A percentile compares a stretch with the other conserved stretches of the same genome.
These are phyloP conservation scores for Spermophilus dauricus DNA, from an alignment of 2,113 vertebrate species.

Conservation along the genomic window DNA sequence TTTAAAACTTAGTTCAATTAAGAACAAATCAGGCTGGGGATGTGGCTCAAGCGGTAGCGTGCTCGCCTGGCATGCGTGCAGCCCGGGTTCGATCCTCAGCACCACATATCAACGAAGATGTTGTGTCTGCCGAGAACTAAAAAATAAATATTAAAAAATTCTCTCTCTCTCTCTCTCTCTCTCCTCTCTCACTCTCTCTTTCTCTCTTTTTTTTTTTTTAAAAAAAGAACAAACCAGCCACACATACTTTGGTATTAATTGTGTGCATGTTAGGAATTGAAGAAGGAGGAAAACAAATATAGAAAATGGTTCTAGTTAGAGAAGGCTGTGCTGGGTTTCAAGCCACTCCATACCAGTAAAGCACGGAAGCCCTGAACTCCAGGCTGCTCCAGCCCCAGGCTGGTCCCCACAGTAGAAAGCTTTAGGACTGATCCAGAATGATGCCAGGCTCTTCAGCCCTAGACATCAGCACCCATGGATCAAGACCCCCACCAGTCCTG, in stretches of 20 bases:
- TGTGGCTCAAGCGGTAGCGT: too few species aligned
- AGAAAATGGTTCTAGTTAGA: background rate
- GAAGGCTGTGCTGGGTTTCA: background rate
- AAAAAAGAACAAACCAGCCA: background rate
- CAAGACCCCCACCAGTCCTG: background rate
- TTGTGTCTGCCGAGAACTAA: too few species aligned
- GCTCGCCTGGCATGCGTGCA: too few species aligned
- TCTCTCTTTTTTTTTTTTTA: too few species aligned
- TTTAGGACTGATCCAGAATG: too few species aligned
- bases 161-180: too few species aligned
- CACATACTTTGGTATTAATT: background rate
- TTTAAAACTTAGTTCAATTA: constrained; percentile 35
- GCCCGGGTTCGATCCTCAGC: too few species aligned
- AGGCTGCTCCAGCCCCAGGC: background rate
- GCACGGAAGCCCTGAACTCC: rapidly evolving
- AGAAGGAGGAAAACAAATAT: background rate
- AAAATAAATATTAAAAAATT: too few species aligned
- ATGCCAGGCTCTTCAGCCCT: background rate
- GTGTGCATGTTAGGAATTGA: background rate
- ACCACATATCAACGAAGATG: too few species aligned
- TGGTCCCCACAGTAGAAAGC: background rate
- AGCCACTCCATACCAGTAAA: background rate
- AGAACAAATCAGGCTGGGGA: background rate
- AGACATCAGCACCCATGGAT: background rate
- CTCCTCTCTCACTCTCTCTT: too few species aligned